These are phyloP conservation scores for Paracanthobrama guichenoti DNA, from an alignment of 2,113 vertebrate genomes.

Conservation along the genomic window DNA sequence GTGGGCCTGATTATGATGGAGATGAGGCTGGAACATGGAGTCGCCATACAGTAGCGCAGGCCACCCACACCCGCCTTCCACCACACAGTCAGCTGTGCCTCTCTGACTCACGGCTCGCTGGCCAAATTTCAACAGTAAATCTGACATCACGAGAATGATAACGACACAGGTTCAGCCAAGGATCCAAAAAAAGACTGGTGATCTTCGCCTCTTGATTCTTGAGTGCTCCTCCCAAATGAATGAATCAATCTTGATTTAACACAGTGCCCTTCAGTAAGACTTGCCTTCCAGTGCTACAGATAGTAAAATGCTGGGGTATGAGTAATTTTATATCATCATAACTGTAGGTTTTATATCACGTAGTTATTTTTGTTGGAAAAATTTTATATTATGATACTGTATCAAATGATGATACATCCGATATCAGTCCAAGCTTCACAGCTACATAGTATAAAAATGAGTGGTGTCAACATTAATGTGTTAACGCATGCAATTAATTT, in stretches of 20 bases:
- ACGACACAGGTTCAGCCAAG: constrained; percentile 30
- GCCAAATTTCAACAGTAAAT: constrained; percentile 33
- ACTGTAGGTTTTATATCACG: not conserved
- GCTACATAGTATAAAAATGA: not conserved
- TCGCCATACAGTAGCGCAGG: not conserved
- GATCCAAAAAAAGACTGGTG: constrained; percentile 38
- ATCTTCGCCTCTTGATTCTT: constrained; percentile 16
- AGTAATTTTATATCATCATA: constrained; percentile 10
- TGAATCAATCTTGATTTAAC: constrained; percentile 37
- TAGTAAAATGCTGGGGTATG: constrained; percentile 21
- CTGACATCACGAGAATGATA: constrained; percentile 42
- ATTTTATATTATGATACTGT: not conserved
- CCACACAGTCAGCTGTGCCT: constrained; percentile 5
- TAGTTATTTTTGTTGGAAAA: not conserved
- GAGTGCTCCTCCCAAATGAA: constrained; percentile 35
- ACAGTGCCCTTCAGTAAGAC: constrained; percentile 17
- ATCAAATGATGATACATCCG: not conserved
- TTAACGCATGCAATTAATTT: too few relatives aligned
- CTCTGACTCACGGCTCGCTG: constrained; percentile 41
- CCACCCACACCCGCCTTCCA: constrained; percentile 26
- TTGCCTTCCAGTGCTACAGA: constrained; percentile 18
- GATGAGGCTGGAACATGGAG: constrained; percentile 1
- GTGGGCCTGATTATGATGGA: constrained; percentile 20
- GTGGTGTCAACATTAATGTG: too few relatives aligned
- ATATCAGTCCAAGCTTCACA: not conserved